phyloP scores from a whole-genome alignment of 2,888 invertebrate genomes.

The Dryobotodes eremita region DNA sequence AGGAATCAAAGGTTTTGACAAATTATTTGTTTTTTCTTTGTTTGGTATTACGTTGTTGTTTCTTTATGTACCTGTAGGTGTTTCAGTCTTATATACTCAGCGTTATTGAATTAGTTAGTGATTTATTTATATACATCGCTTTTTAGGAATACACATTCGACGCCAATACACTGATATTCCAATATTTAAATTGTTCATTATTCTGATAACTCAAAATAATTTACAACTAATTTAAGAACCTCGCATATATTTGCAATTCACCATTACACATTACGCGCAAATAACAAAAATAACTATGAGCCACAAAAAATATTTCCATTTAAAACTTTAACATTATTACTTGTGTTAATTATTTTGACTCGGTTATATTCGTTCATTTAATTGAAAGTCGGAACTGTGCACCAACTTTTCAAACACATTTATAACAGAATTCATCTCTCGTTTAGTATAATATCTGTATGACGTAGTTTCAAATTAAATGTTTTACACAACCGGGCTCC shows the following conservation, averaged over 20 bases:
- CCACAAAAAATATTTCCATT: neutral
- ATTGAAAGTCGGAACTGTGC: conserved; percentile 16
- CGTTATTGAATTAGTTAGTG: neutral
- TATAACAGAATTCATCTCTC: conserved; percentile 53
- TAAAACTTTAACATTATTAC: conserved; percentile 3
- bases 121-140: neutral
- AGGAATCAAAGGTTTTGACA: conserved; percentile 46
- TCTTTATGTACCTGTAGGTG: neutral
- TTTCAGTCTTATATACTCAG: neutral
- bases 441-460: conserved; percentile 46
- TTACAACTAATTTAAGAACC: neutral
- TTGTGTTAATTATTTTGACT: conserved; percentile 37
- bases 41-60: conserved; percentile 14
- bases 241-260: neutral
- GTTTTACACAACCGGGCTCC: conserved; percentile 58
- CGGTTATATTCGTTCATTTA: conserved; percentile 31
- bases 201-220: neutral
- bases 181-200: neutral
- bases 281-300: neutral
- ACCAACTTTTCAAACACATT: conserved; percentile 53
- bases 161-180: neutral
- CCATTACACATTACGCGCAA: neutral
- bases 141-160: neutral
- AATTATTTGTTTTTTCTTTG: conserved; percentile 43
- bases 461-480: conserved; percentile 59